Evolutionary conservation across 1,140 invertebrate species (phyloP).

Genomic region (Rhyacophila brunnea): DNA sequence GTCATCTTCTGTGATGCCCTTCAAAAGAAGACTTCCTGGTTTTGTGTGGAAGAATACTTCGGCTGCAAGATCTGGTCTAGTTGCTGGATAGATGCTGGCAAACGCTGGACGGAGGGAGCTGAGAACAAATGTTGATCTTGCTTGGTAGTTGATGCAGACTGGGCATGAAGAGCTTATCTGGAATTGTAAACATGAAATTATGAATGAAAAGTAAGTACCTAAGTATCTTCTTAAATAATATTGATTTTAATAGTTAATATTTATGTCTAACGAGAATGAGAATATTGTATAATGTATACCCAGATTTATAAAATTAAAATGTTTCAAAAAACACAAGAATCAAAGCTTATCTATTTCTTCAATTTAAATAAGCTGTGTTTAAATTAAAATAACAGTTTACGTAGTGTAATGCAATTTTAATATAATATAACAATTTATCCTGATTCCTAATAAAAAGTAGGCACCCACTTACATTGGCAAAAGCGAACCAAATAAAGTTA

Average conservation of each 20-base stretch:
- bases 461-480: slow-evolving; percentile 57
- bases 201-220: slow-evolving; percentile 37
- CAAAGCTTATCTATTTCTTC: background rate
- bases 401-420: background rate
- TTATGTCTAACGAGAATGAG: too few relatives aligned
- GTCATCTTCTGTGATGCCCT: slow-evolving; percentile 61
- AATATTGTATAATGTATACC: too few relatives aligned
- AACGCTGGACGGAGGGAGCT: slow-evolving; percentile 60
- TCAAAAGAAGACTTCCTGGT: slow-evolving; percentile 55
- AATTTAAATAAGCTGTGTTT: background rate
- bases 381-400: background rate
- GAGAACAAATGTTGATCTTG: slow-evolving; percentile 57
- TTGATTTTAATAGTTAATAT: too few relatives aligned
- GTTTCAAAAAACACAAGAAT: background rate
- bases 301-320: too few relatives aligned
- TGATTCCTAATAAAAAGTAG: slow-evolving; percentile 27
- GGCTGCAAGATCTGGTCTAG: slow-evolving; percentile 58
- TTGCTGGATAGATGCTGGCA: slow-evolving; percentile 59
- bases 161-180: slow-evolving; percentile 57
- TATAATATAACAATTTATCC: too few relatives aligned
- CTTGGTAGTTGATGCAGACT: slow-evolving; percentile 59
- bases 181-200: too few relatives aligned
- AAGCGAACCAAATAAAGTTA: slow-evolving; percentile 64
- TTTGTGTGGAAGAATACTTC: slow-evolving; percentile 62
- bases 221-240: too few relatives aligned